Evolutionary conservation across 2,797 vertebrate genomes (phyloP), one percentile per base, ranked within the genome.

Genomic region (Sciurus vulgaris): DNA sequence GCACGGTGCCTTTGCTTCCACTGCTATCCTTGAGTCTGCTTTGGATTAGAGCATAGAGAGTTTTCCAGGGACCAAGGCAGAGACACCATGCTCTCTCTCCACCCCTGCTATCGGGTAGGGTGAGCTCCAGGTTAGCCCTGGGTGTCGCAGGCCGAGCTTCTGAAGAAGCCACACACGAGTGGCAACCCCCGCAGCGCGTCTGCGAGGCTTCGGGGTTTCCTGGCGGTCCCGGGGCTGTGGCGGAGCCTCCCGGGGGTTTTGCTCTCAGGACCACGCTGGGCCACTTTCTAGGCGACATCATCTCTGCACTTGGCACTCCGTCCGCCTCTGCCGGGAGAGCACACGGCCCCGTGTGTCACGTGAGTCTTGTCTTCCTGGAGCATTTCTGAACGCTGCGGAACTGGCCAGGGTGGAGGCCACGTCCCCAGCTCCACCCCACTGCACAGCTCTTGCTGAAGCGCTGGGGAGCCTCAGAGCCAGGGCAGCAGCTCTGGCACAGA

Each of bases 121-220:
- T 4, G 22, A 5, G 22, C 28, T 38, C 24, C 24, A 11, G 47
- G 9, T 47, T 7, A 7, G 18, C 38, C 6, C 22, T 17, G 9
- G 12, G 4, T 12, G 2, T 30, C 0, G 10, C 65, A 14, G 47
- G 26, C 14, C 11, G 35, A 26, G 14, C 4, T 41, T 26, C 22
- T 22, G 49, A 35, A 35, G 44, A 82, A 33, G 44, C 15, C 17
- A 1, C 47, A 5, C 18, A 1, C 1, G 0, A 18, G 44, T 22
- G 15, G 7, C n/a, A 10, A 18, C 20, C 7, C 18, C 15, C 20
- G 0, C 1, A 1, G 1, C 24, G 38, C 24, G 13, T 30, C 56
- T 7, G 54, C 10, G 47, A 56, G 1, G 41, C 12, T 49, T 54
- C 3, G 20, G 0, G 24, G 30, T 41, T 26, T 56, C 47, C 5